Conservation (phyloP, 2,797 vertebrate genomes). For the Pseudochirops corinnae region DNA sequence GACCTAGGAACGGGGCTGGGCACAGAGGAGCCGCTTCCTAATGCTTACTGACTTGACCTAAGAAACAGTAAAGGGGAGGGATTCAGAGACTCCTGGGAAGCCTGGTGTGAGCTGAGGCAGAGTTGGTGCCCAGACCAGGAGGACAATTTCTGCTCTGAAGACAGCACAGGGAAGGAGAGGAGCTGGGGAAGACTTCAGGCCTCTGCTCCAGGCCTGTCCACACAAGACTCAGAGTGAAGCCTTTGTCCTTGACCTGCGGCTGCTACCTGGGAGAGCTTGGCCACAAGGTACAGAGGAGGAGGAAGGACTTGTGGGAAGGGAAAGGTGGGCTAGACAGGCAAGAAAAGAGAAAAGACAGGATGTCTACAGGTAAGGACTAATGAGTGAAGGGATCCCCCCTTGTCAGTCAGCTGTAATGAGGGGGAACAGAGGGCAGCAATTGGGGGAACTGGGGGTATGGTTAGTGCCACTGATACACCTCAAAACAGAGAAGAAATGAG, state of each 20-base stretch:
- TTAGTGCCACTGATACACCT: not conserved
- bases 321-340: not conserved
- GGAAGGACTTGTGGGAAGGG: not conserved
- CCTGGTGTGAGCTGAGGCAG: not conserved
- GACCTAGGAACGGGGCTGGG: not conserved
- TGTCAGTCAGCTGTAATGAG: not conserved
- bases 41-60: too few species aligned
- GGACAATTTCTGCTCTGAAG: not conserved
- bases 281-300: not conserved
- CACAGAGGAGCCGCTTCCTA: too few species aligned
- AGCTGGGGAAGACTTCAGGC: not conserved
- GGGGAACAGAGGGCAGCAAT: not conserved
- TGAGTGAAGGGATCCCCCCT: not conserved
- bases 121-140: not conserved
- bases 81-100: too few species aligned
- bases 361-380: not conserved
- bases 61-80: too few species aligned
- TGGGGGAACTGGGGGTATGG: not conserved
- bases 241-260: not conserved
- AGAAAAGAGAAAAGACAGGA: not conserved
- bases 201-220: not conserved
- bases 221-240: not conserved
- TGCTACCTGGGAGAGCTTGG: not conserved
- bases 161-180: not conserved
- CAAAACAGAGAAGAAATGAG: not conserved